Evolutionary conservation across 2,113 vertebrate genomes (phyloP), one percentile per base, ranked within the genome.

Genomic region (Lophura nycthemera): DNA sequence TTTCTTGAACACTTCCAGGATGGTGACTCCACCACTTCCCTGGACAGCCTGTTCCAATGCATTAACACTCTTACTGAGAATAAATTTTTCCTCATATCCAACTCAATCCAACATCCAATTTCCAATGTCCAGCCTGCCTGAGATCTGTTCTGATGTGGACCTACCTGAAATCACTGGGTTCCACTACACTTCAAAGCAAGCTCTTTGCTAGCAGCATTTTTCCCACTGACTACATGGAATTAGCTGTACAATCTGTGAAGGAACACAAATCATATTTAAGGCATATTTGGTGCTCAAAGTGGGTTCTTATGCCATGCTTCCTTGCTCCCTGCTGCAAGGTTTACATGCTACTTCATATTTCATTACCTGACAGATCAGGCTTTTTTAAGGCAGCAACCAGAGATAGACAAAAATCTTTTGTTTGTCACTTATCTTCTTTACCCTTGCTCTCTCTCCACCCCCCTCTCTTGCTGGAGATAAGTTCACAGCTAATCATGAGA

Each of bases 351-450:
- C 72, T 83, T 88, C 3, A 3, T 72, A 63, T 91, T 93, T 93
- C 83, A 84, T 79, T 63, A 76, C 80, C 60, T 86, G 88, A 72
- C 73, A 75, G 69, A 50, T 48, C 7, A 54, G 38, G 30, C 47
- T 91, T 47, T 47, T 86, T 92, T 56, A 57, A 89, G 56, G 79
- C 70, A 91, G 84, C 70, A 74, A 75, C 34, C 71, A 74, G 38
- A 43, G 50, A 93, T 69, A 96, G 54, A 90, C 93, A 96, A 93
- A 83, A 74, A 90, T 86, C 93, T 94, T 96, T 95, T 95, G 90
- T 97, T 82, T 92, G 65, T 34, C 56, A 57, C 95, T 93, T 94
- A 91, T 96, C 90, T 95, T 69, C 57, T 83, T 71, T 0, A 0
- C 60, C 88, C 70, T 90, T 88, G 82, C 77, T 78, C 85, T 90